A percentile compares a stretch with the other conserved stretches of the same genome.
These are phyloP conservation scores for Neria commutata DNA, from an alignment of 2,888 invertebrate species.

Conservation along the genomic window DNA sequence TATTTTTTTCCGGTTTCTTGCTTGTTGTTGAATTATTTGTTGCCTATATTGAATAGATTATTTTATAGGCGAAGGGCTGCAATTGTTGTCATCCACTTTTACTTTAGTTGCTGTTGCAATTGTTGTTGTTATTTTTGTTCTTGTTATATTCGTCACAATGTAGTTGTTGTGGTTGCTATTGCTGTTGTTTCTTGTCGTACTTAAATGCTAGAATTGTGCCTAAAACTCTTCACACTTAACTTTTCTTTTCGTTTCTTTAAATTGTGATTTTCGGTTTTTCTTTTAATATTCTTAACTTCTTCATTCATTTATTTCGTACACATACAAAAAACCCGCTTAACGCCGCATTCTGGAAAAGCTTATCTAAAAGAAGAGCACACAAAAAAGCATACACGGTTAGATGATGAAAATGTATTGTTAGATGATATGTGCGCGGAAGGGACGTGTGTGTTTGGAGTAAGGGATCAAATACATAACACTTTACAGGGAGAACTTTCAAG, in stretches of 20 bases:
- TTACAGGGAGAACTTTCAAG: no score
- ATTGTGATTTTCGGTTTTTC: conserved; percentile 11
- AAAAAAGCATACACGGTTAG: conserved; percentile 43
- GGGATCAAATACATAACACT: no score
- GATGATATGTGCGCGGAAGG: no score
- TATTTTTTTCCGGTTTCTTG: conserved; percentile 1
- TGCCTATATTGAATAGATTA: no score
- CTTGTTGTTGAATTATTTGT: not conserved
- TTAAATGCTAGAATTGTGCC: no score
- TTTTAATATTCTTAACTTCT: conserved; percentile 13
- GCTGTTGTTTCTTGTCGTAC: conserved; percentile 19
- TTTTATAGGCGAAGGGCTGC: not conserved
- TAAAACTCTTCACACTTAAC: conserved; percentile 21
- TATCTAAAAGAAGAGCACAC: conserved; percentile 54
- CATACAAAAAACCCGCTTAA: conserved; percentile 24
- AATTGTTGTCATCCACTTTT: not conserved
- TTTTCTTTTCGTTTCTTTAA: conserved; percentile 28
- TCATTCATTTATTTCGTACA: conserved; percentile 19
- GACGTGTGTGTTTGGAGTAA: no score
- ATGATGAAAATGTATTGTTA: conserved; percentile 30
- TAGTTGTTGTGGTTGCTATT: conserved; percentile 16
- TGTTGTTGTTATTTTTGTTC: conserved; percentile 22
- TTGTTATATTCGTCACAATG: conserved; percentile 27
- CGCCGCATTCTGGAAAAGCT: conserved; percentile 48
- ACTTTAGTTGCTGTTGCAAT: no score